Conservation (phyloP, 2,888 invertebrate genomes). For the Ethmia dodecea region DNA sequence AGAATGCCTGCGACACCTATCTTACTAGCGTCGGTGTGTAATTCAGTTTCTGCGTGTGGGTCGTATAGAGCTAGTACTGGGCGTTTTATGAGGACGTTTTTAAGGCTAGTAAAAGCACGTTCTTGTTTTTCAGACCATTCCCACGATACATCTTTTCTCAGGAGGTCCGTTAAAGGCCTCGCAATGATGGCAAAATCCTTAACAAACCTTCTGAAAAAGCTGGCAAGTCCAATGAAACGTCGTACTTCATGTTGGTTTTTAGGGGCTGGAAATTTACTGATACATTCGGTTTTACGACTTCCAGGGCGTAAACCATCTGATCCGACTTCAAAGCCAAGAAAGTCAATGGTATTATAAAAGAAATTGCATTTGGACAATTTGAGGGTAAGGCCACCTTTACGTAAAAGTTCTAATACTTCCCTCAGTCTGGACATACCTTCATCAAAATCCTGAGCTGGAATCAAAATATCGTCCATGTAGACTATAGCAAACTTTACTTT, state of each 20-base stretch:
- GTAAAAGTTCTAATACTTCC: background rate
- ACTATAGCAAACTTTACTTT: constrained; percentile 13
- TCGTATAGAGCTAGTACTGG: constrained; percentile 27
- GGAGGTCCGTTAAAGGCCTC: constrained; percentile 22
- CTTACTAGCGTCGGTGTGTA: constrained; percentile 35
- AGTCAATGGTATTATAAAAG: constrained; percentile 20
- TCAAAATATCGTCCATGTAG: constrained; percentile 18
- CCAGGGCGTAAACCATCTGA: constrained; percentile 21
- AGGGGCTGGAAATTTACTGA: constrained; percentile 21
- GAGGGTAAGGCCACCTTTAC: constrained; percentile 9
- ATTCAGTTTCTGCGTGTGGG: constrained; percentile 17
- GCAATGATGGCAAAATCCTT: constrained; percentile 21
- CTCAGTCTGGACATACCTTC: constrained; percentile 11
- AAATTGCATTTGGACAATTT: constrained; percentile 22
- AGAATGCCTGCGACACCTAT: constrained; percentile 27
- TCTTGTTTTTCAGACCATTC: background rate
- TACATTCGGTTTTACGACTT: constrained; percentile 18
- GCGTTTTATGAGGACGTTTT: background rate
- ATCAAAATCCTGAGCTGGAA: constrained; percentile 10
- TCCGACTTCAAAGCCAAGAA: constrained; percentile 23
- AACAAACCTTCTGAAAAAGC: constrained; percentile 27
- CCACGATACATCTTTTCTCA: constrained; percentile 9
- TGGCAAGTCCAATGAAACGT: constrained; percentile 25
- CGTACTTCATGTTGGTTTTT: constrained; percentile 19
- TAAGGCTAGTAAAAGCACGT: background rate